Percentiles rank a stretch among this genome's conserved stretches.
These are phyloP conservation scores for Eretmochelys imbricata DNA, from an alignment of 2,113 vertebrate genomes.

Conservation along the genomic window DNA sequence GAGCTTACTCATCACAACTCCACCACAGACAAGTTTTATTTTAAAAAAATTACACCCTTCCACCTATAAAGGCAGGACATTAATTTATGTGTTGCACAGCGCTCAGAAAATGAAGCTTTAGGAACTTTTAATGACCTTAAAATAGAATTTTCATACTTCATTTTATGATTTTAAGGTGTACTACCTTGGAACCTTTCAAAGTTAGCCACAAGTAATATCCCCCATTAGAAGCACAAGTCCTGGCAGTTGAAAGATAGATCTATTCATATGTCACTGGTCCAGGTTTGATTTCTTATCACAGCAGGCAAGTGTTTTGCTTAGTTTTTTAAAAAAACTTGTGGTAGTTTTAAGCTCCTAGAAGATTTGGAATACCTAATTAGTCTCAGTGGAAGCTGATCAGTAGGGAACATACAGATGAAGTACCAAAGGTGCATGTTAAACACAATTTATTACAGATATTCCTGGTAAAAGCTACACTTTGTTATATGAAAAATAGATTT, in stretches of 20 bases:
- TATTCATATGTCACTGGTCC: background rate
- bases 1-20: background rate
- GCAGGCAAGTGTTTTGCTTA: background rate
- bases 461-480: background rate
- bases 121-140: background rate
- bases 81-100: fast-evolving
- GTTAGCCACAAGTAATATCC: background rate
- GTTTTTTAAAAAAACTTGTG: background rate
- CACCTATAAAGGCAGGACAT: background rate
- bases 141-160: background rate
- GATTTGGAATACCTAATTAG: constrained; percentile 17
- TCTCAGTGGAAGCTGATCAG: background rate
- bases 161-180: background rate
- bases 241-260: background rate
- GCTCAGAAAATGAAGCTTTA: background rate
- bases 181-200: background rate
- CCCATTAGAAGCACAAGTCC: background rate
- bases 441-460: constrained; percentile 26
- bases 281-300: background rate
- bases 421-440: background rate
- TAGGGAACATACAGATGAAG: background rate
- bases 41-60: background rate
- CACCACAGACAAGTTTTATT: background rate
- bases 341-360: background rate
- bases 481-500: background rate